A percentile compares a stretch with the other conserved stretches of the same genome.
Conservation (phyloP, 2,113 vertebrate genomes). For the Elephantulus edwardii region DNA sequence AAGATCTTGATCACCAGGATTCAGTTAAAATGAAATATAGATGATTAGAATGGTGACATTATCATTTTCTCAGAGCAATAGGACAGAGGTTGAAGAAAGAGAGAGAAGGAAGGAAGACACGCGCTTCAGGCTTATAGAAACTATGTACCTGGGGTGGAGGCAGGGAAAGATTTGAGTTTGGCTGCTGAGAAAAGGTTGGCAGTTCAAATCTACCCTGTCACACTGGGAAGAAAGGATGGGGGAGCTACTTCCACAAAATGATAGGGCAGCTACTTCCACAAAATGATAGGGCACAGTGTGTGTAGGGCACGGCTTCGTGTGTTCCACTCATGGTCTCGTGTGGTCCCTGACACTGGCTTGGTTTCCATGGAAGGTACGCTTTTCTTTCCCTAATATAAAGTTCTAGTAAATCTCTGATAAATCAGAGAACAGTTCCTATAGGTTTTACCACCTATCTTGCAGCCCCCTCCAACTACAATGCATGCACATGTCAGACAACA, state of each 20-base stretch:
- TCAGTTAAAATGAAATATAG: neutral
- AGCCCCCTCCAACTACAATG: neutral
- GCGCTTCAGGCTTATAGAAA: neutral
- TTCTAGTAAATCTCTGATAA: neutral
- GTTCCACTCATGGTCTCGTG: no score
- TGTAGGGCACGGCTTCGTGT: no score
- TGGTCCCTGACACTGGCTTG: neutral
- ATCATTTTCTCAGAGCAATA: neutral
- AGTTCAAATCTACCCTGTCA: neutral
- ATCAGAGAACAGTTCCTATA: neutral
- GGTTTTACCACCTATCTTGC: neutral
- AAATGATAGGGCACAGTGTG: fast-evolving
- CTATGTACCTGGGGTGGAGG: neutral
- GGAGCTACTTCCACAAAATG: no score
- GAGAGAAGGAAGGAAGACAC: neutral
- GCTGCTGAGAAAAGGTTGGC: neutral
- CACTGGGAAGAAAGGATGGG: no score
- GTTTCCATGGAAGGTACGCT: neutral
- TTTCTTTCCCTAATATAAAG: neutral
- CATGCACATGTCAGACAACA: neutral
- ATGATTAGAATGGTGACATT: neutral
- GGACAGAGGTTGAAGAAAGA: neutral
- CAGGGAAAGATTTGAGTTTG: neutral
- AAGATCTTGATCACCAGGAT: neutral
- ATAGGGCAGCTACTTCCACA: no score